Percentiles rank a stretch among this genome's conserved stretches.
These are phyloP conservation scores for Steinernema scapterisci DNA, from an alignment of 2,888 invertebrate genomes.

Conservation along the genomic window DNA sequence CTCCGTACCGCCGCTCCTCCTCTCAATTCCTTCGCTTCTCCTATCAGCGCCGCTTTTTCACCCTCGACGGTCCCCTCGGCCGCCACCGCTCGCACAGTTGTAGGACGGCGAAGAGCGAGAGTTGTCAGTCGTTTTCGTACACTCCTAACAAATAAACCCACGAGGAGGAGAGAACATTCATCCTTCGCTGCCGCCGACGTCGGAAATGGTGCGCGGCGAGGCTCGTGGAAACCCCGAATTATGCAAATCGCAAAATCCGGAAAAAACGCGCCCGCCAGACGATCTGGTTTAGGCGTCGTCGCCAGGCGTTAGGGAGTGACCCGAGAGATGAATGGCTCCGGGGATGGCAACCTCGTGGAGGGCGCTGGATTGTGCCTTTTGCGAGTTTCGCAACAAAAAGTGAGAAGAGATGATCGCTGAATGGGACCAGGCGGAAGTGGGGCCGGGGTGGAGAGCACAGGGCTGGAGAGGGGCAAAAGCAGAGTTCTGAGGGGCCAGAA, in stretches of 20 bases:
- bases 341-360: background rate
- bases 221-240: background rate
- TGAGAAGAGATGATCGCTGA: background rate
- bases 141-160: background rate
- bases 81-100: too few relatives aligned
- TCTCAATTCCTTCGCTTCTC: background rate
- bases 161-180: background rate
- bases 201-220: conserved; percentile 29
- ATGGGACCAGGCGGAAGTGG: background rate
- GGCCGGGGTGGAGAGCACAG: too few relatives aligned
- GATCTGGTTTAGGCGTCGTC: background rate
- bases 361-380: too few relatives aligned
- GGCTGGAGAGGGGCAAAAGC: too few relatives aligned
- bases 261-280: background rate
- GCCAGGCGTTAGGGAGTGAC: background rate
- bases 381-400: background rate
- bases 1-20: background rate
- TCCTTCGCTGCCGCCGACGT: background rate
- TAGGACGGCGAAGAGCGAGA: too few relatives aligned
- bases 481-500: too few relatives aligned
- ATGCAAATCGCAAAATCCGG: conserved; percentile 21
- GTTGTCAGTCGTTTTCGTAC: conserved; percentile 23
- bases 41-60: conserved; percentile 15
- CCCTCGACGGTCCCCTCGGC: too few relatives aligned
- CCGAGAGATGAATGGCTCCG: background rate